Conservation (phyloP, 2,888 invertebrate genomes). For the Subacronicta megacephala region DNA sequence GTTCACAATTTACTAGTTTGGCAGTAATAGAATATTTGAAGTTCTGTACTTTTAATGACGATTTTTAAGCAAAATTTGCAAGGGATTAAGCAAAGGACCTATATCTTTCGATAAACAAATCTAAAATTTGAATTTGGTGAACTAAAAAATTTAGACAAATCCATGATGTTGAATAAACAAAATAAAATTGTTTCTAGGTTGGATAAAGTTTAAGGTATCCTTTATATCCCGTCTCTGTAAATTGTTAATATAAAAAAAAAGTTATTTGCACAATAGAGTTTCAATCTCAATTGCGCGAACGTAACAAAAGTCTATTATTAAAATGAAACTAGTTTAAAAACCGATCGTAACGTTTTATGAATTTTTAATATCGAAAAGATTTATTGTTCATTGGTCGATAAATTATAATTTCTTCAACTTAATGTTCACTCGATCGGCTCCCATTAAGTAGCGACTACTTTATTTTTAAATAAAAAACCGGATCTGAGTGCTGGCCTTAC, state of each 20-base stretch:
- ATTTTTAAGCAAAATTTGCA: too few species aligned
- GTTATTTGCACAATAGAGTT: conserved; percentile 33
- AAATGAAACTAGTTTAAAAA: conserved; percentile 48
- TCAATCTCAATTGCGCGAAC: conserved; percentile 28
- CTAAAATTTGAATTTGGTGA: too few species aligned
- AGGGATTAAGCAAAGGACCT: too few species aligned
- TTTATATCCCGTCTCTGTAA: background rate
- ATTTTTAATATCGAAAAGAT: conserved; percentile 54
- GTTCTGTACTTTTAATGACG: too few species aligned
- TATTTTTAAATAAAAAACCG: conserved; percentile 52
- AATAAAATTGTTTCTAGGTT: too few species aligned
- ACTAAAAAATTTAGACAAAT: too few species aligned
- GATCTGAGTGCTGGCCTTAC: conserved; percentile 43
- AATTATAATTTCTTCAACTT: conserved; percentile 59
- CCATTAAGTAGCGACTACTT: conserved; percentile 59
- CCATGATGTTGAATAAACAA: too few species aligned
- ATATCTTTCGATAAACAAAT: too few species aligned
- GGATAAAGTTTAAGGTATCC: rapidly evolving
- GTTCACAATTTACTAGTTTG: too few species aligned
- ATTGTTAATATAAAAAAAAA: background rate
- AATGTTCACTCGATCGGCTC: conserved; percentile 54
- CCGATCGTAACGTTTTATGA: conserved; percentile 46
- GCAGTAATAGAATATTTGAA: too few species aligned
- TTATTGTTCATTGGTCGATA: conserved; percentile 53
- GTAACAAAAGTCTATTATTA: conserved; percentile 28